These are phyloP conservation scores for Leptinotarsa defecta DNA, from an alignment of 1,140 invertebrate genomes.

Conservation along the genomic window DNA sequence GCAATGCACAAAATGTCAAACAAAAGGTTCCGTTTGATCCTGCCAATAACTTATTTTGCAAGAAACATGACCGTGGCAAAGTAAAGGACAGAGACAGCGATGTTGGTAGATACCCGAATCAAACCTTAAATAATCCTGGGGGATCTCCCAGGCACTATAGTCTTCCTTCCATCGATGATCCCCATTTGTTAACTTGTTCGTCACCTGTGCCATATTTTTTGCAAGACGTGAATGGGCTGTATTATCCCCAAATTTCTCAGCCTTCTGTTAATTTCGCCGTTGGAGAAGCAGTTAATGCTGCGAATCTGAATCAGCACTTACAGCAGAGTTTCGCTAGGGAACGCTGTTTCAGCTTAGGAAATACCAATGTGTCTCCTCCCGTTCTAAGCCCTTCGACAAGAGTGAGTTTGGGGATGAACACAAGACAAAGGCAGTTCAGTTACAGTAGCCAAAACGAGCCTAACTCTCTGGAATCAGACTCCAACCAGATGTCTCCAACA, in stretches of 20 bases:
- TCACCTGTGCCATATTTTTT: slow-evolving; percentile 54
- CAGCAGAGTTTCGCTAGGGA: slow-evolving; percentile 50
- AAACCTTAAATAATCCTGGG: slow-evolving; percentile 24
- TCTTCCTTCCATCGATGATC: slow-evolving; percentile 65
- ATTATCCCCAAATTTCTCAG: slow-evolving; percentile 48
- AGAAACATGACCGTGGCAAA: slow-evolving; percentile 48
- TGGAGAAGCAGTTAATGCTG: slow-evolving; percentile 65
- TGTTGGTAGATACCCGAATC: slow-evolving; percentile 31
- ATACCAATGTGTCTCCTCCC: slow-evolving; percentile 56
- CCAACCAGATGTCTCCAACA: slow-evolving; percentile 59
- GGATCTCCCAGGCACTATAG: slow-evolving; percentile 64
- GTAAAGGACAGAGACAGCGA: slow-evolving; percentile 51
- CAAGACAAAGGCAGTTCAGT: slow-evolving; percentile 65
- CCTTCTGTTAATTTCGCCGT: slow-evolving; percentile 68
- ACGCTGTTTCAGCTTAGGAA: slow-evolving; percentile 66
- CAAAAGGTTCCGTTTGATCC: slow-evolving; percentile 76
- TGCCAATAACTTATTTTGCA: slow-evolving; percentile 39
- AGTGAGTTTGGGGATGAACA: slow-evolving; percentile 64
- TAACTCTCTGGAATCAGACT: slow-evolving; percentile 63
- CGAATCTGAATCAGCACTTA: slow-evolving; percentile 53
- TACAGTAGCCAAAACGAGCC: slow-evolving; percentile 75
- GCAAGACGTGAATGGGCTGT: slow-evolving; percentile 50
- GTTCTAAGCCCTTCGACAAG: slow-evolving; percentile 66
- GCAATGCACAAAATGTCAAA: slow-evolving; percentile 74
- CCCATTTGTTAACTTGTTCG: slow-evolving; percentile 52